Conservation (phyloP, 2,888 invertebrate genomes). For the Epinotia bilunana region DNA sequence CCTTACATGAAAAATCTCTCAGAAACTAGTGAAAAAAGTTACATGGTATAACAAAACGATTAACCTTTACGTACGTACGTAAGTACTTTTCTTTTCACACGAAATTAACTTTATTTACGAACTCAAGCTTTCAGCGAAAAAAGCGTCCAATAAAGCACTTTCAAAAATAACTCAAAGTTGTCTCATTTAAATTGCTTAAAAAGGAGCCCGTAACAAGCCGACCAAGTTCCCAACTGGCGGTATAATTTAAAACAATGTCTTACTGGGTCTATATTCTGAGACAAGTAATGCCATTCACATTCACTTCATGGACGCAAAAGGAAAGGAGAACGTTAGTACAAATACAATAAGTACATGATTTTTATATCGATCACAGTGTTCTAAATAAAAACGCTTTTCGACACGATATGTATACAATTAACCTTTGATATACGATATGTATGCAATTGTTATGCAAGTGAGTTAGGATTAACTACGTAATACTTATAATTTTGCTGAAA, state of each 20-base stretch:
- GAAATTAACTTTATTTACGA: slow-evolving; percentile 25
- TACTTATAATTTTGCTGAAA: too few relatives aligned
- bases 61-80: too few relatives aligned
- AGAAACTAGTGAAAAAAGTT: too few relatives aligned
- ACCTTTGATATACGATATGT: too few relatives aligned
- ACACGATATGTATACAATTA: too few relatives aligned
- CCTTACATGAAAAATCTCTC: too few relatives aligned
- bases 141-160: slow-evolving; percentile 34
- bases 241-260: slow-evolving; percentile 37
- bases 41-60: slow-evolving; percentile 3
- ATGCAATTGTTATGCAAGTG: too few relatives aligned
- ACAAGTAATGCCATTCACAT: not conserved
- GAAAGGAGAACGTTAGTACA: too few relatives aligned
- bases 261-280: not conserved
- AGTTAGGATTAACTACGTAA: too few relatives aligned
- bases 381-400: too few relatives aligned
- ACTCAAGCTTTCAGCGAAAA: slow-evolving; percentile 14
- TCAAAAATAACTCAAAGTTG: slow-evolving; percentile 40
- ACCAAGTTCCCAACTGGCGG: slow-evolving; percentile 31
- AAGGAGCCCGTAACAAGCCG: slow-evolving; percentile 14
- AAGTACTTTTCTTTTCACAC: not conserved
- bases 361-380: too few relatives aligned
- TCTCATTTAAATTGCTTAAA: slow-evolving; percentile 42
- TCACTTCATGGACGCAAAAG: not conserved
- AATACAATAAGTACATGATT: too few relatives aligned